phyloP scores from a whole-genome alignment of 2,888 invertebrate species.

The Agriotes lineatus region DNA sequence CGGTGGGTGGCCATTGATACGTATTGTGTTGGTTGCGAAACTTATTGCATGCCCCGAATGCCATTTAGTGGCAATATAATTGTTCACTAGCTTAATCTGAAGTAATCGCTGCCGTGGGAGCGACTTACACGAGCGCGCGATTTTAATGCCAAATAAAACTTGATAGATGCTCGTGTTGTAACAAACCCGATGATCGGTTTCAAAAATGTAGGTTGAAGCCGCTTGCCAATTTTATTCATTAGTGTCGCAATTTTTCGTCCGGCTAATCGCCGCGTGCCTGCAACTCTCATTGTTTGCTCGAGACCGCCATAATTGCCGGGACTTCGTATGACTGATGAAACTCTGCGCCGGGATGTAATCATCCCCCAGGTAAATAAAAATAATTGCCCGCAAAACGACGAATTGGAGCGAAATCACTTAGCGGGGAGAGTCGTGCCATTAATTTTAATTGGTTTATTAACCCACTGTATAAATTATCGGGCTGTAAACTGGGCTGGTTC shows the following conservation, averaged over 20 bases:
- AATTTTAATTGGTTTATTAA: no score
- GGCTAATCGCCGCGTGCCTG: background rate
- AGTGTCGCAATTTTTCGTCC: constrained; percentile 13
- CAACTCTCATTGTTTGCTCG: background rate
- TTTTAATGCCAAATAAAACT: constrained; percentile 40
- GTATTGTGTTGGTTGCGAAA: constrained; percentile 25
- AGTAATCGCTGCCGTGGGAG: constrained; percentile 40
- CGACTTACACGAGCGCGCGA: constrained; percentile 33
- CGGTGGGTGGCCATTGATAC: constrained; percentile 27
- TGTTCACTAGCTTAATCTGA: constrained; percentile 36
- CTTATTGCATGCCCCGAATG: constrained; percentile 31
- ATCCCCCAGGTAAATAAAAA: background rate
- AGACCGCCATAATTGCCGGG: background rate
- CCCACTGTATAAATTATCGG: no score
- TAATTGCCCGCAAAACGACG: background rate
- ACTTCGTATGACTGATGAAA: background rate
- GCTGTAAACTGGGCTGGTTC: no score
- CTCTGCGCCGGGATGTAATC: background rate
- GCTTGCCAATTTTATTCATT: constrained; percentile 27
- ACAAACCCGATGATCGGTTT: constrained; percentile 32
- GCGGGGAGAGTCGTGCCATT: background rate
- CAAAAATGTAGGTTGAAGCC: constrained; percentile 27
- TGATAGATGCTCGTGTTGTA: constrained; percentile 35
- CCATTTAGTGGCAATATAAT: constrained; percentile 37
- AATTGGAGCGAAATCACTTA: background rate